These are phyloP conservation scores for Copidosoma aretas DNA, from an alignment of 2,888 invertebrate species.

Conservation along the genomic window DNA sequence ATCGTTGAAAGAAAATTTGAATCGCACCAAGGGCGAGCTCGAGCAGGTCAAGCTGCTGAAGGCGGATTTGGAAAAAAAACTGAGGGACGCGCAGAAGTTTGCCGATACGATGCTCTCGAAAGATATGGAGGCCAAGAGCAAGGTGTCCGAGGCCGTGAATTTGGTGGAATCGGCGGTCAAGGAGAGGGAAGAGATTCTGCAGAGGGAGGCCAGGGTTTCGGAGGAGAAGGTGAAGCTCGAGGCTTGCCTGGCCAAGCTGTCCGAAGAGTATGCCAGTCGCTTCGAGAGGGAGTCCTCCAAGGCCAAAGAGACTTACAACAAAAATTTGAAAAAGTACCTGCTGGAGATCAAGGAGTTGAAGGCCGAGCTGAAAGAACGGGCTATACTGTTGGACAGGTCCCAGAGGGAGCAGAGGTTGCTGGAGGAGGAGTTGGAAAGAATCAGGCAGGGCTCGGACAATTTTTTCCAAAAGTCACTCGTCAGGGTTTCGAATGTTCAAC, in stretches of 20 bases:
- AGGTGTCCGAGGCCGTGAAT: constrained; percentile 67
- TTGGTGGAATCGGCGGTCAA: constrained; percentile 66
- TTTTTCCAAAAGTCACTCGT: constrained; percentile 45
- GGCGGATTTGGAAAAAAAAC: constrained; percentile 60
- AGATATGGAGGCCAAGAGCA: constrained; percentile 64
- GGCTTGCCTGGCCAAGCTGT: constrained; percentile 45
- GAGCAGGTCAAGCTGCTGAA: constrained; percentile 48
- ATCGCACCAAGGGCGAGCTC: constrained; percentile 52
- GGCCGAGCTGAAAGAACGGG: constrained; percentile 67
- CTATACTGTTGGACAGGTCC: constrained; percentile 64
- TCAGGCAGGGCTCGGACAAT: constrained; percentile 46
- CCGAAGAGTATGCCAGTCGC: constrained; percentile 50
- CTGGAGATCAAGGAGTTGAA: constrained; percentile 67
- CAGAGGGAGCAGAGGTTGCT: constrained; percentile 66
- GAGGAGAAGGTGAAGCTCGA: constrained; percentile 53
- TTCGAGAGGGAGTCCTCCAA: constrained; percentile 68
- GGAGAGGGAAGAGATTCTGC: constrained; percentile 67
- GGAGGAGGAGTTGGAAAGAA: constrained; percentile 64
- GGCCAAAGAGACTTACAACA: constrained; percentile 67
- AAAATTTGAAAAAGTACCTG: constrained; percentile 67
- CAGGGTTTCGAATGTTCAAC: constrained; percentile 50
- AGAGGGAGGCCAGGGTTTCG: constrained; percentile 60
- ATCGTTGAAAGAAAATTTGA: constrained; percentile 49
- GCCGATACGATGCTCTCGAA: constrained; percentile 61
- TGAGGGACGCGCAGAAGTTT: constrained; percentile 59